Conservation (phyloP, 2,113 vertebrate genomes). For the Anarrhichthys ocellatus region DNA sequence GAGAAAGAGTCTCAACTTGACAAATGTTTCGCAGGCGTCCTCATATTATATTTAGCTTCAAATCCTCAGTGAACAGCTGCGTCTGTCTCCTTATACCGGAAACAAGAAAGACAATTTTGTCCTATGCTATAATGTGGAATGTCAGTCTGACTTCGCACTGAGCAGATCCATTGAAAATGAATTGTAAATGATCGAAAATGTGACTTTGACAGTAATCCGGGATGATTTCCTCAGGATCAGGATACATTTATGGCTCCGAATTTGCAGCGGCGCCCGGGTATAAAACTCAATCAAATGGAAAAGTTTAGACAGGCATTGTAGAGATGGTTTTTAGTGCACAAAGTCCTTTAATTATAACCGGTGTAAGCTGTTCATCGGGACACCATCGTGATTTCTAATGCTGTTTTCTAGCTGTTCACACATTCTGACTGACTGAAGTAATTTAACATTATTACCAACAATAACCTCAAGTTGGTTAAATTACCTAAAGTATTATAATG, state of each 20-base stretch:
- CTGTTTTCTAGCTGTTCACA: neutral
- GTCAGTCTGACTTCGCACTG: constrained; percentile 57
- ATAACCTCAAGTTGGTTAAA: neutral
- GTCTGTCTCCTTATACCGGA: constrained; percentile 32
- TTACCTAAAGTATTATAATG: no score
- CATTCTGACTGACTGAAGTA: neutral
- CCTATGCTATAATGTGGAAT: constrained; percentile 54
- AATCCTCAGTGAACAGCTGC: constrained; percentile 50
- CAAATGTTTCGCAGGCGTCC: constrained; percentile 30
- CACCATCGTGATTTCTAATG: neutral
- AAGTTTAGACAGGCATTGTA: constrained; percentile 65
- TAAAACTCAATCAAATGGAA: constrained; percentile 64
- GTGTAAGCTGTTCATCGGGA: constrained; percentile 28
- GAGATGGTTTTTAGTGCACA: constrained; percentile 42
- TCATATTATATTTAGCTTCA: constrained; percentile 61
- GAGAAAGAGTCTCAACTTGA: constrained; percentile 41
- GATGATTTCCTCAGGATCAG: constrained; percentile 70
- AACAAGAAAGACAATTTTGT: constrained; percentile 60
- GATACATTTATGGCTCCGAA: constrained; percentile 54
- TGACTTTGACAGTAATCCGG: constrained; percentile 73
- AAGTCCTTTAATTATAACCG: constrained; percentile 35
- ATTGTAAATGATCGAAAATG: constrained; percentile 64
- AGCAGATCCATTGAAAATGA: constrained; percentile 54
- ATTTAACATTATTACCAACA: neutral
- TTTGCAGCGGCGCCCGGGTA: constrained; percentile 25